Evolutionary conservation across 2,888 invertebrate species (phyloP).

Genomic region (Rosalia funebris): DNA sequence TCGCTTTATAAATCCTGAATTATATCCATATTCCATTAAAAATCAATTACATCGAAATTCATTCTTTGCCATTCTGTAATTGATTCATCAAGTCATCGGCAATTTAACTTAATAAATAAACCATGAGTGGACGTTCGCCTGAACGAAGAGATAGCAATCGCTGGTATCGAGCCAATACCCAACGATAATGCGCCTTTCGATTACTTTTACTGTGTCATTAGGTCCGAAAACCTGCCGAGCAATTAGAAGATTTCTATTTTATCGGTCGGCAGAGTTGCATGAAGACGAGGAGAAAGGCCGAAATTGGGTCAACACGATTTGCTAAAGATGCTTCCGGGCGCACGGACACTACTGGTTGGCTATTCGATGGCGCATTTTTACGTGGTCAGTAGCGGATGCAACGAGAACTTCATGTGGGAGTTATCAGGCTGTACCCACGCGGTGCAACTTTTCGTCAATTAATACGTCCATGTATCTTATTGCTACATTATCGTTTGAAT

Average conservation of each 20-base stretch:
- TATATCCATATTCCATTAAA: not conserved
- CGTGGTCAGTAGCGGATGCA: slow-evolving; percentile 1
- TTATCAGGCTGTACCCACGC: not conserved
- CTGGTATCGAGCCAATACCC: slow-evolving; percentile 14
- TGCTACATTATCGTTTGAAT: not conserved
- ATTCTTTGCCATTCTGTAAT: not conserved
- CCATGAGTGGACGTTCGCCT: slow-evolving; percentile 10
- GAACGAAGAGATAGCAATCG: slow-evolving; percentile 17
- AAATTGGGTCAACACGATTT: slow-evolving; percentile 47
- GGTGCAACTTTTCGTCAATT: not conserved
- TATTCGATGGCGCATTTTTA: slow-evolving; percentile 13
- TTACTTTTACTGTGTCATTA: slow-evolving; percentile 49
- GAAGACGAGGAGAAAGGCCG: slow-evolving; percentile 52
- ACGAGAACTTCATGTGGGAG: slow-evolving; percentile 3
- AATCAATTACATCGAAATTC: not conserved
- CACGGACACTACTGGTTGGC: slow-evolving; percentile 15
- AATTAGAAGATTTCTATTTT: slow-evolving; percentile 57
- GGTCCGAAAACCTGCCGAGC: slow-evolving; percentile 45
- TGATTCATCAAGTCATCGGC: slow-evolving; percentile 5
- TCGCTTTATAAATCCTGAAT: too few species aligned
- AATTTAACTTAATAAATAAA: slow-evolving; percentile 18
- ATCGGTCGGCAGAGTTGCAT: slow-evolving; percentile 50
- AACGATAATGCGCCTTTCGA: slow-evolving; percentile 40
- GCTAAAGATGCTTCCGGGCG: slow-evolving; percentile 22
- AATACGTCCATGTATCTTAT: not conserved